Conservation (phyloP, 2,797 vertebrate genomes). For the Sebastes minor region DNA sequence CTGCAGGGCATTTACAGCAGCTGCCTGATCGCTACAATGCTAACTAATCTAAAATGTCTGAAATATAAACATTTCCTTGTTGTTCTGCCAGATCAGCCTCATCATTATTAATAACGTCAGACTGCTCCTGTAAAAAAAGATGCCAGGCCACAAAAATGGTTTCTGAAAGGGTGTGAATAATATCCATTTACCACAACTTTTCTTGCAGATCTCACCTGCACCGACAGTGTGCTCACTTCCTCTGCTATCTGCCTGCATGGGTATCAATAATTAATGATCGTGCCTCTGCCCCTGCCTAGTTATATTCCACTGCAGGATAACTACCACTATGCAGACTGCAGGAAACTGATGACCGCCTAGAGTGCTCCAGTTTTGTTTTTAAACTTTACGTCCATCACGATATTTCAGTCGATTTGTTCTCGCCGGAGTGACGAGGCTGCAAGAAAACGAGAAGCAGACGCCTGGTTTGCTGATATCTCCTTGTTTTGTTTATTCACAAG, state of each 20-base stretch:
- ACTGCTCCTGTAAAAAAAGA: background rate
- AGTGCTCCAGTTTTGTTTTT: background rate
- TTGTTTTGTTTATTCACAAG: constrained; percentile 58
- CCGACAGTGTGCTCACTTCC: background rate
- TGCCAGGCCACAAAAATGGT: background rate
- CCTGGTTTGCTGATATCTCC: constrained; percentile 10
- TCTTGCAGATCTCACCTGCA: constrained; percentile 28
- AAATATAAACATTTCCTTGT: constrained; percentile 8
- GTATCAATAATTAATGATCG: constrained; percentile 63
- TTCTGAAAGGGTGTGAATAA: constrained; percentile 6
- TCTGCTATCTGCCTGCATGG: constrained; percentile 31
- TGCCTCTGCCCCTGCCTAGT: constrained; percentile 33
- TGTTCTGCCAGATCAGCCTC: background rate
- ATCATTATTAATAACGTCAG: constrained; percentile 5
- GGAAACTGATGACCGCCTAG: background rate
- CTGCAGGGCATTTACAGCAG: background rate
- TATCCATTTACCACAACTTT: constrained; percentile 8
- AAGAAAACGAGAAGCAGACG: constrained; percentile 5
- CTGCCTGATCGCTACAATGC: background rate
- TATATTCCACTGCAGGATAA: constrained; percentile 45
- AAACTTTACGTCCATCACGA: constrained; percentile 8
- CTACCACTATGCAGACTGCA: background rate
- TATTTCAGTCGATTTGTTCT: constrained; percentile 28
- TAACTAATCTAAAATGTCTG: background rate
- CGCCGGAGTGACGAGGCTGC: constrained; percentile 21